Evolutionary conservation across 2,113 vertebrate genomes (phyloP), one percentile per base, ranked within the genome.

Genomic region (Austrofundulus limnaeus): DNA sequence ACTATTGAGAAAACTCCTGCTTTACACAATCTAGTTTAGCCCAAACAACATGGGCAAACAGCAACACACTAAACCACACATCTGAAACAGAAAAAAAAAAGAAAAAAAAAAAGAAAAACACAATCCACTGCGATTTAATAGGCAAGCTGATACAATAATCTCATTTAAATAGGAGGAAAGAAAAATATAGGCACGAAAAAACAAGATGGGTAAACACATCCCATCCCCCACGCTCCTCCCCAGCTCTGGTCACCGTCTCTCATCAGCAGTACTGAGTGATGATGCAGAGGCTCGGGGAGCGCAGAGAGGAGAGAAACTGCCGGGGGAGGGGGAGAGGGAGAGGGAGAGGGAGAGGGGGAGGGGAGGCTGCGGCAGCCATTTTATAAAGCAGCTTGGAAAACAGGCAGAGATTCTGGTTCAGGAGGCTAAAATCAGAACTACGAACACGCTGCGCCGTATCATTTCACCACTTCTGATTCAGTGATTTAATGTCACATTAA

Each of bases 221-320:
- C 84, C 71, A 72, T 76, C 78, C 78, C 86, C 82, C 85, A 14
- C n/a, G n/a, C n/a, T n/a, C 41, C 14, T 2, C 66, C 42, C 70
- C 47, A 50, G 66, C 78, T 74, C 65, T 77, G 75, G 76, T 81
- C 70, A 54, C 82, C 54, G 41, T 82, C 78, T 62, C 80, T 89
- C 84, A 82, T 90, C 87, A 83, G 84, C 23, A 84, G 83, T 78
- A 79, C 70, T 81, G 88, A 89, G 77, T 84, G 83, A 89, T 85
- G 83, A 85, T 38, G 62, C 85, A 77, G 78, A 89, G 83, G 67
- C 87, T 77, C 56, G 23, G 72, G 65, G 76, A 84, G 83, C 5
- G 49, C 63, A 75, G 80, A 69, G 78, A 83, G 72, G 69, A 67
- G 71, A 73, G 75, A 60, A 78, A 60, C 57, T 65, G 79, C 49